Conservation (phyloP, 2,888 invertebrate genomes). For the Drosophila greeni region DNA sequence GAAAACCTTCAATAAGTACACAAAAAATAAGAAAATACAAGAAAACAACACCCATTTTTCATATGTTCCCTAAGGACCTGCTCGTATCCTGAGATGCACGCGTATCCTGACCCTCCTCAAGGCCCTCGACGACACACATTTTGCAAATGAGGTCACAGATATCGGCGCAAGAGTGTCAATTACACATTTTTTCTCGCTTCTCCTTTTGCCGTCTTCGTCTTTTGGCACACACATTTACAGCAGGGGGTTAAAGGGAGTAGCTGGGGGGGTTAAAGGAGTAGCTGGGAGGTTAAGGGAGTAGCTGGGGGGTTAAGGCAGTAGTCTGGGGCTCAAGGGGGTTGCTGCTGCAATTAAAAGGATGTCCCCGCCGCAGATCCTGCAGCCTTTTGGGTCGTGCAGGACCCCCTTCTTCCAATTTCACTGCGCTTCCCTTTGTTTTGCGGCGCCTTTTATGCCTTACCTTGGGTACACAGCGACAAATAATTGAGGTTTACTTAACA, state of each 20-base stretch:
- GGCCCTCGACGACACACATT: slow-evolving; percentile 65
- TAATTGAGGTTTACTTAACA: background rate
- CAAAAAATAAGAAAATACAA: background rate
- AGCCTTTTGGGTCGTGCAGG: slow-evolving; percentile 5
- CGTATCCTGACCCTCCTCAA: slow-evolving; percentile 68
- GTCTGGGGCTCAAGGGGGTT: background rate
- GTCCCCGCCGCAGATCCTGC: slow-evolving; percentile 4
- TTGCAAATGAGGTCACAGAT: slow-evolving; percentile 71
- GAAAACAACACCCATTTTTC: background rate
- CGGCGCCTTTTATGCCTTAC: slow-evolving; percentile 32
- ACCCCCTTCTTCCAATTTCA: background rate
- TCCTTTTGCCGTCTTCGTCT: slow-evolving; percentile 28
- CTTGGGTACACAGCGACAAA: slow-evolving; percentile 1
- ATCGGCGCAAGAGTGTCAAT: slow-evolving; percentile 72
- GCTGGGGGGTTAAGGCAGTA: slow-evolving; percentile 9
- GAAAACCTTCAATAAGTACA: background rate
- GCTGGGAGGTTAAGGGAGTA: background rate
- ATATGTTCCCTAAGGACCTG: background rate
- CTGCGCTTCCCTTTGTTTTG: slow-evolving; percentile 52
- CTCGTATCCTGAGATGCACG: slow-evolving; percentile 40
- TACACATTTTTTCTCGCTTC: slow-evolving; percentile 53
- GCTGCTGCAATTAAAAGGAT: slow-evolving; percentile 45
- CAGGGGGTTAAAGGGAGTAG: background rate
- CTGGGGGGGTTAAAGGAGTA: background rate
- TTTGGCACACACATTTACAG: slow-evolving; percentile 17